These are phyloP conservation scores for Macrobrachium nipponense DNA, from an alignment of 1,140 invertebrate species.

Conservation along the genomic window DNA sequence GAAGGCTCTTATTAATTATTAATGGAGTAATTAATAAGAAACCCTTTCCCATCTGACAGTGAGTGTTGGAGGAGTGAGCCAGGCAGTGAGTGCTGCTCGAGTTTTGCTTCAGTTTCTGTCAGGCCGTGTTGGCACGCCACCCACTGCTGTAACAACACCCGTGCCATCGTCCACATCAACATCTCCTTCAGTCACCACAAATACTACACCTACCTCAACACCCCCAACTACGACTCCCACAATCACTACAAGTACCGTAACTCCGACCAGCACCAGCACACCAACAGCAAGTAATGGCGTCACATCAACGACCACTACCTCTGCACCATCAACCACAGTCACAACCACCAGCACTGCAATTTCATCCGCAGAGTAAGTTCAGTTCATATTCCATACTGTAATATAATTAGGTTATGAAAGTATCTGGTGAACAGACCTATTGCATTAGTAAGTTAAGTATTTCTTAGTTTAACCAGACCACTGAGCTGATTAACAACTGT, in stretches of 20 bases:
- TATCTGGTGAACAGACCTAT: too few species aligned
- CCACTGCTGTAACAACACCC: constrained; percentile 51
- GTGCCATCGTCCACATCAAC: constrained; percentile 31
- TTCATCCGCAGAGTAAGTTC: constrained; percentile 25
- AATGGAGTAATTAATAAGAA: not conserved
- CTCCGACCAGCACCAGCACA: constrained; percentile 36
- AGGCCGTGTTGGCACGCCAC: constrained; percentile 53
- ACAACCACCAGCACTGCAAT: constrained; percentile 2
- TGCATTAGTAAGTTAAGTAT: too few species aligned
- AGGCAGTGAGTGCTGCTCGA: constrained; percentile 58
- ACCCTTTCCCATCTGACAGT: constrained; percentile 29
- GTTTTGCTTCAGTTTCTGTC: constrained; percentile 59
- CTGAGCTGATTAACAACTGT: too few species aligned
- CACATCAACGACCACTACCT: not conserved
- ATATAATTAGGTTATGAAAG: too few species aligned
- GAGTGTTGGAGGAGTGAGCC: constrained; percentile 61
- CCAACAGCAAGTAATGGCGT: not conserved
- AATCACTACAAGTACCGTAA: constrained; percentile 21
- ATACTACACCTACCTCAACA: constrained; percentile 29
- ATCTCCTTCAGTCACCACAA: constrained; percentile 13
- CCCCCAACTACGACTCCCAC: constrained; percentile 12
- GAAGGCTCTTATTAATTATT: not conserved
- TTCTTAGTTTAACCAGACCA: too few species aligned
- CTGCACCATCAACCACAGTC: not conserved
- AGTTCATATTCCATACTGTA: too few species aligned